Percentiles rank a stretch among this genome's conserved stretches.
phyloP scores from a whole-genome alignment of 2,888 invertebrate genomes.

The Belgica antarctica region DNA sequence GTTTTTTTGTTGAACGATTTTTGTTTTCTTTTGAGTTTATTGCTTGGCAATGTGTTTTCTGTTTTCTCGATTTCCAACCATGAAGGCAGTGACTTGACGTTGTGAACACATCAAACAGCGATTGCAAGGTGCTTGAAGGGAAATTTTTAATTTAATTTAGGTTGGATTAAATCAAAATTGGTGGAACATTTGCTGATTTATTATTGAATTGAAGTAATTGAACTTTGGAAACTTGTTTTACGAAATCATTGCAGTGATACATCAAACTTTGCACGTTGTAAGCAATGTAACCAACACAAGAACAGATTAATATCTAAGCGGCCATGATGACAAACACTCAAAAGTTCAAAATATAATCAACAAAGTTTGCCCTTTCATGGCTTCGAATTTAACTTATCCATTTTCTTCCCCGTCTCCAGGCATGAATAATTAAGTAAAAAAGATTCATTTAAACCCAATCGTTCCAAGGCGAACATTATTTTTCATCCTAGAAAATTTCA shows the following conservation, averaged over 20 bases:
- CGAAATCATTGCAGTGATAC: constrained; percentile 7
- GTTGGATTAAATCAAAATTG: too few relatives aligned
- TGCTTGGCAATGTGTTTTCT: constrained; percentile 37
- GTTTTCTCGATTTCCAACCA: neutral
- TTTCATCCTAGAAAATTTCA: constrained; percentile 2
- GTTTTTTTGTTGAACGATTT: too few relatives aligned
- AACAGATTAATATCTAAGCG: neutral
- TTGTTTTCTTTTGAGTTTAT: constrained; percentile 1
- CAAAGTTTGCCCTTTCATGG: neutral
- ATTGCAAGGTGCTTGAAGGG: constrained; percentile 21
- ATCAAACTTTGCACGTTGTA: neutral
- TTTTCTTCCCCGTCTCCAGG: neutral
- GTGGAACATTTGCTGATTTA: too few relatives aligned
- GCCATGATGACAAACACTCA: constrained; percentile 3
- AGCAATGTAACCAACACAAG: too few relatives aligned
- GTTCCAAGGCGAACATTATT: neutral
- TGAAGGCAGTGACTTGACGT: neutral
- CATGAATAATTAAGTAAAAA: constrained; percentile 20
- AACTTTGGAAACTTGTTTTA: too few relatives aligned
- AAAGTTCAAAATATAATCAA: neutral
- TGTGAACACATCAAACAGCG: constrained; percentile 26
- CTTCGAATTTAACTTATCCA: neutral
- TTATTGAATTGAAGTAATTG: too few relatives aligned
- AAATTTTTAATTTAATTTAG: too few relatives aligned
- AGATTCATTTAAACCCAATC: neutral